Base-by-base conservation (phyloP, 1,140 invertebrate genomes). In the Bathynomus jamesi region DNA sequence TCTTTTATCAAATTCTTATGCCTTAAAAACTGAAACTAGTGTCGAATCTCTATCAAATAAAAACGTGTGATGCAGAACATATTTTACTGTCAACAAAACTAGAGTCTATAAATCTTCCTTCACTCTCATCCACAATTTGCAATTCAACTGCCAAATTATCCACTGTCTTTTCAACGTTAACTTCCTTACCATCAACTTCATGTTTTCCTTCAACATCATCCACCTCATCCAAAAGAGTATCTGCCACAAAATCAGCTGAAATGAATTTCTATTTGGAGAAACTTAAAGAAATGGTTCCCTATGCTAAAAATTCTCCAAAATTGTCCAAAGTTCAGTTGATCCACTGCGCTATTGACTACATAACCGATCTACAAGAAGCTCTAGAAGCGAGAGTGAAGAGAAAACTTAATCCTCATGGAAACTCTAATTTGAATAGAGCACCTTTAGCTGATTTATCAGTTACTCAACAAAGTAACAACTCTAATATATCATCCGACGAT, bases 321-420 rank as follows among this genome's bases (percentile, higher is more conserved):
- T 17, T 75, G 10, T 71, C 69, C 29, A 32, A 61, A 11, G 73
- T 75, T 24, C 61, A 67, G 32, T 66, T 75, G 53, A 75, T 75
- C n/a, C 73, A 75, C 61, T 75, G 68, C 24, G 73, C 73, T 62
- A 75, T 75, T 24, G 73, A 75, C 69, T 75, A 75, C 73, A 75
- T 75, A 61, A 75, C 69, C 17, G 73, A 75, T 46, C 73, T 75
- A 46, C 73, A 75, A 61, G 73, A 71, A 61, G 28, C 73, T 24
- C 65, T 75, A 30, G 73, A 75, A 46, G 73, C 73, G 2, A 31
- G 69, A 1, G 70, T 69, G 4, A 64, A 61, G 5, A 63, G 67
- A 40, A 75, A 71, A 40, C 60, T 71, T 28, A 63, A 53, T 53
- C 13, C 11, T 5, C 40, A 53, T 17, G 13, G 11, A 2, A 53